Base-by-base conservation (phyloP, 2,797 vertebrate genomes). In the Etheostoma nigrum region DNA sequence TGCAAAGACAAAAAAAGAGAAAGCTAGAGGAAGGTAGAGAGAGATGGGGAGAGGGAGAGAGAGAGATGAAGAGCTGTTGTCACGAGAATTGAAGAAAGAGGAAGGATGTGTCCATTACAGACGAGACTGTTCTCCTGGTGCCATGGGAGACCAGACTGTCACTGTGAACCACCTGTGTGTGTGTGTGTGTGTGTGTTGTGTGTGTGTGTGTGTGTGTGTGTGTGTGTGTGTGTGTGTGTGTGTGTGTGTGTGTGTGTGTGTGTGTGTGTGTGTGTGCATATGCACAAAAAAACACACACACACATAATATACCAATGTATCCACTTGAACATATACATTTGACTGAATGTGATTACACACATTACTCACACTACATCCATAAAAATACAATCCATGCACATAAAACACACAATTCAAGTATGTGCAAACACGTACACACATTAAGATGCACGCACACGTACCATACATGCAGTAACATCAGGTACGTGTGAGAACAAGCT, bases 71-170 rank as follows among this genome's bases (percentile, higher is more conserved):
- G 89, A 81, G 86, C 73, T 79, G 82, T 82, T 88, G 86, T 91
- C 90, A 89, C 76, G 86, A 86, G 89, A 80, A 81, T 80, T 90
- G 83, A 89, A 82, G 82, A 85, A 89, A 85, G 81, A 78, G 74
- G 73, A 85, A 86, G 76, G 78, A 91, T 88, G 77, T 90, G 90
- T 92, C 90, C 90, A 91, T 92, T 91, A 89, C 76, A 82, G 87
- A 85, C 52, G 19, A 86, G 84, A 84, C 83, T 81, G 83, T 90
- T 90, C 76, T 86, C 61, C 83, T 67, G 76, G 72, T 89, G 81
- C 76, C 25, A 57, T 72, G 76, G 89, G 87, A 90, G 77, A 85
- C 66, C 63, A 73, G 72, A 59, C 88, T 89, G 86, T 90, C 86
- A 92, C 83, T 25, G 49, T 74, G 74, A 89, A 81, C 84, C 83